Base-by-base conservation (phyloP, 2,888 invertebrate genomes). In the Seira ritae region DNA sequence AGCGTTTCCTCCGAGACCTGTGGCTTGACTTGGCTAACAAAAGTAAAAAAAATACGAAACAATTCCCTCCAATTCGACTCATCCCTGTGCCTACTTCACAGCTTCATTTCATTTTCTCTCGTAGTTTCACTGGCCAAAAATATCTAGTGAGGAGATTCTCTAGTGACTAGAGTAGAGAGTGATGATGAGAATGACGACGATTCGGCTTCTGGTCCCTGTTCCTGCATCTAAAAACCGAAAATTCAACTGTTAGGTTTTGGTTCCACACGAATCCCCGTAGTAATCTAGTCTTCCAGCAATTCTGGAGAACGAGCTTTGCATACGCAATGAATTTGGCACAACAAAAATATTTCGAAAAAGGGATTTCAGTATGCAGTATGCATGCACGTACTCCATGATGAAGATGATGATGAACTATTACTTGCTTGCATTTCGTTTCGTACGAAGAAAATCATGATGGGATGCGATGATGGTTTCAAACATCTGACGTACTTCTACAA, bases 381-480 rank as follows among this genome's bases (percentile, higher is more conserved):
- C 68, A 68, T 76, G 76, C 76, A 68, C 46, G 69, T 68, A 23
- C 19, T 68, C 69, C 76, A 77, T 77, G 70, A 42, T 37, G 50
- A 8, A 20, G 68, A 37, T 69, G 69, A 37, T 62, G 73, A 73
- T 73, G 73, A 65, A 46, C 46, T 23, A 73, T 62, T 65, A 65
- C 65, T 73, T 73, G 62, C 73, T 20, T 62, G 55, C 55, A 69
- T 46, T 37, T 15, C 19, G 46, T 12, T 19, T 31, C 24, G 20
- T 2, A 8, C 15, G 46, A 37, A 2, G 17, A 17, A 55, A 15
- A 42, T n/a, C 22, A 62, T 66, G 19, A 71, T 37, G 70, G 70
- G 79, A 80, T 80, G 73, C 74, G 74, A 80, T 80, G 80, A 80
- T 80, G 74, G 80, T 74, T 80, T 69, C 69, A 74, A 80, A 80